phyloP scores from a whole-genome alignment of 2,888 invertebrate species.

The Suillia variegata region DNA sequence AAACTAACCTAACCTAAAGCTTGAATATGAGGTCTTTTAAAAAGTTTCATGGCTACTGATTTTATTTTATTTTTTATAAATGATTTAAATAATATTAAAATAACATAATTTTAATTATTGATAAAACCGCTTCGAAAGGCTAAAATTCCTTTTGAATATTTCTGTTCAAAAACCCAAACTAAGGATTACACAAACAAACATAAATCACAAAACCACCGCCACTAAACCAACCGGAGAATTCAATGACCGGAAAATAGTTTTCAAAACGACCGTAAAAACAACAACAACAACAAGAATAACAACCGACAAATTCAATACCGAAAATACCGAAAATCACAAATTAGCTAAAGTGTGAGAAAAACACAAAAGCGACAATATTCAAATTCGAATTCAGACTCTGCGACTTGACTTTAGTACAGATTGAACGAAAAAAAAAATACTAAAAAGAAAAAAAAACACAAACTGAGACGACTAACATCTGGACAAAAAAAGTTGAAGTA shows the following conservation, averaged over 20 bases:
- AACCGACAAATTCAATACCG: conserved; percentile 43
- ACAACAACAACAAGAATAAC: conserved; percentile 20
- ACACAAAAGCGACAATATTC: conserved; percentile 21
- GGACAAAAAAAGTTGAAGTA: not conserved
- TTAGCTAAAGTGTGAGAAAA: conserved; percentile 57
- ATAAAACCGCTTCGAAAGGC: too few species aligned
- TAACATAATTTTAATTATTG: too few species aligned
- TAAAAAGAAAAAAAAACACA: not conserved
- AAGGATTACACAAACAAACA: not conserved
- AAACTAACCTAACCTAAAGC: too few species aligned
- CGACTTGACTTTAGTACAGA: too few species aligned
- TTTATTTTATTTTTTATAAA: too few species aligned
- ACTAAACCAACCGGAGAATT: conserved; percentile 30
- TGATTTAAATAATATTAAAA: too few species aligned
- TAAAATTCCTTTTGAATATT: too few species aligned
- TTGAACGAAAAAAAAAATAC: not conserved
- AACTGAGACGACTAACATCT: conserved; percentile 4
- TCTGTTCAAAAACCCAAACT: too few species aligned
- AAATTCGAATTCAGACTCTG: not conserved
- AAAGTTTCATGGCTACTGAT: too few species aligned
- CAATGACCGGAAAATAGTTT: conserved; percentile 57
- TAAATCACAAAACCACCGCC: not conserved
- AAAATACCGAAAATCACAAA: conserved; percentile 55
- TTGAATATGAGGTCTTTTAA: too few species aligned
- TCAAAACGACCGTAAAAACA: conserved; percentile 42